Conservation (phyloP, 2,797 vertebrate genomes). For the Novumbra hubbsi region DNA sequence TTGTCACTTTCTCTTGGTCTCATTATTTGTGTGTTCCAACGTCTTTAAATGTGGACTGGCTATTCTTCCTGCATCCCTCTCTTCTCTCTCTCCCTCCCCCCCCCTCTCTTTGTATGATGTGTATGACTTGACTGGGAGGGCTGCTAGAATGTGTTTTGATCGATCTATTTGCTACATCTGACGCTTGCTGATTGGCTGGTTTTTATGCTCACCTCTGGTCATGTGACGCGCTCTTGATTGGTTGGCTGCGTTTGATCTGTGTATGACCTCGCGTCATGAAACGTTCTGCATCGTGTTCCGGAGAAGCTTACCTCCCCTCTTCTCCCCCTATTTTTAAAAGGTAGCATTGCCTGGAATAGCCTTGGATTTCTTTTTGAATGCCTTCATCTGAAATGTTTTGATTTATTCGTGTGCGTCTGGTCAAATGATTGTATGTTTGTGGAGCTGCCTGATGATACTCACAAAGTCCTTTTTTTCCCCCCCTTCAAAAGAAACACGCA, state of each 20-base stretch:
- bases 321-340: slow-evolving; percentile 61
- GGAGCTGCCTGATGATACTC: slow-evolving; percentile 69
- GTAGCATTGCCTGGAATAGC: slow-evolving; percentile 65
- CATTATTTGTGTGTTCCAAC: slow-evolving; percentile 64
- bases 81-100: slow-evolving; percentile 29
- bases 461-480: slow-evolving; percentile 64
- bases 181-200: slow-evolving; percentile 82
- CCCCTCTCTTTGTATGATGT: slow-evolving; percentile 65
- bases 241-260: slow-evolving; percentile 76
- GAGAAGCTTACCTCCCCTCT: slow-evolving; percentile 72
- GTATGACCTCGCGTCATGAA: slow-evolving; percentile 64
- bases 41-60: slow-evolving; percentile 76
- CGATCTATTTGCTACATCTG: slow-evolving; percentile 76
- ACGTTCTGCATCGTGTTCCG: slow-evolving; percentile 71
- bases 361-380: slow-evolving; percentile 74
- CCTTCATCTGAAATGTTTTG: slow-evolving; percentile 63
- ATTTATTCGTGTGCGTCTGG: slow-evolving; percentile 56
- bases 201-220: slow-evolving; percentile 73
- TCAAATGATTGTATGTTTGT: slow-evolving; percentile 64
- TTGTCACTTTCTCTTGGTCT: slow-evolving; percentile 3
- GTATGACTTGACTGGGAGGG: slow-evolving; percentile 67
- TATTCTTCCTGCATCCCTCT: slow-evolving; percentile 65
- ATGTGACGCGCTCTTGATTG: slow-evolving; percentile 72
- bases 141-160: slow-evolving; percentile 71
- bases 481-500: slow-evolving; percentile 65